phyloP scores from a whole-genome alignment of 2,113 vertebrate genomes.

The Rhinoptilus africanus region DNA sequence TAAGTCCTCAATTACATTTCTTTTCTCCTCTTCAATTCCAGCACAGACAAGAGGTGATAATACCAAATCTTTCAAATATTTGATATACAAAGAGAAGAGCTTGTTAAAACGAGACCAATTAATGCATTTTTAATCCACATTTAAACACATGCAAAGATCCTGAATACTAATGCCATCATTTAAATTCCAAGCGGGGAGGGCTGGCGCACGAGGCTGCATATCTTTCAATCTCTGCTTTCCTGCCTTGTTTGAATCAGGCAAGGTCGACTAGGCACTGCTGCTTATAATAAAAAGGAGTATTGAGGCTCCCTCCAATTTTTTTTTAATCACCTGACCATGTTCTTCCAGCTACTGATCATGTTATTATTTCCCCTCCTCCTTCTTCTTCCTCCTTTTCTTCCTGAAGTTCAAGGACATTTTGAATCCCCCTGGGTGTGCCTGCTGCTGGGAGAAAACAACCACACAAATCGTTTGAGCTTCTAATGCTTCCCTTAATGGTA shows the following conservation, averaged over 20 bases:
- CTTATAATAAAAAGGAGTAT: neutral
- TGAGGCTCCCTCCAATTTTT: neutral
- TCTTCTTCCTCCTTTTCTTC: neutral
- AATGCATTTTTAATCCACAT: conserved; percentile 71
- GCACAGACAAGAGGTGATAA: conserved; percentile 57
- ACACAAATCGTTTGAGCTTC: neutral
- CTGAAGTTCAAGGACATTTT: neutral
- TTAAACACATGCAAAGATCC: conserved; percentile 62
- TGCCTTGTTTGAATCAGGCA: neutral
- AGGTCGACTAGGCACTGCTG: neutral
- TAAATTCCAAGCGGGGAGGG: neutral
- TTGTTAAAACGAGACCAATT: conserved; percentile 69
- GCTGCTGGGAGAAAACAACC: neutral
- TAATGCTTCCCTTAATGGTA: neutral
- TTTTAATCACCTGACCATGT: neutral
- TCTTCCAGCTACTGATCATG: neutral
- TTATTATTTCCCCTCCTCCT: fast-evolving
- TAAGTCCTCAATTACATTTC: conserved; percentile 59
- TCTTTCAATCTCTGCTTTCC: conserved; percentile 1
- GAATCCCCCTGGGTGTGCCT: neutral
- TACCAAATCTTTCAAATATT: conserved; percentile 67
- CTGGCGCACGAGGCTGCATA: conserved; percentile 9
- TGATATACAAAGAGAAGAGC: conserved; percentile 66
- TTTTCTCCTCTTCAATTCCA: conserved; percentile 55
- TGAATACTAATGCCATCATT: conserved; percentile 62